Percentiles rank a stretch among this genome's conserved stretches.
These are phyloP conservation scores for Centropristis striata DNA, from an alignment of 2,113 vertebrate species.

Conservation along the genomic window DNA sequence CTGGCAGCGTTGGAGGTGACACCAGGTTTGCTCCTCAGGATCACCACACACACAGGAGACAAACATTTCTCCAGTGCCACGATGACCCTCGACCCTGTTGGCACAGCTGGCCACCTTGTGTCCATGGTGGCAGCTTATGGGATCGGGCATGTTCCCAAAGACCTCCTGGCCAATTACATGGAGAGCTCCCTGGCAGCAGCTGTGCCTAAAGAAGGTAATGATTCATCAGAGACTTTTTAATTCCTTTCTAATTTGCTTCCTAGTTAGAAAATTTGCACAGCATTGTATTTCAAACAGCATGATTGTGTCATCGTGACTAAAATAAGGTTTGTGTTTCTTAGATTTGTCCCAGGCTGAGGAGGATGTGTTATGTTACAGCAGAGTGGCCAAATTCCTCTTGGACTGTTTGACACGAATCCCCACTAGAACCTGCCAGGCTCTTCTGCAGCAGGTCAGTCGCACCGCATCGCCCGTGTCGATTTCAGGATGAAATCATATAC, in stretches of 20 bases:
- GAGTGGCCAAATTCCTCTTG: constrained; percentile 81
- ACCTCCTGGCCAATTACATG: constrained; percentile 88
- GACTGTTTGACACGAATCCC: constrained; percentile 83
- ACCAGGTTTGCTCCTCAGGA: constrained; percentile 81
- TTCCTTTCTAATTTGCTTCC: not conserved
- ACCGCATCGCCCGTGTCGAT: not conserved
- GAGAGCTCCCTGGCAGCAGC: constrained; percentile 80
- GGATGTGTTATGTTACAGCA: constrained; percentile 67
- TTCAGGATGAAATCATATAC: not conserved
- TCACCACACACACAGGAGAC: constrained; percentile 80
- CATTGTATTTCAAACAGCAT: not conserved
- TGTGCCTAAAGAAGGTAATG: constrained; percentile 79
- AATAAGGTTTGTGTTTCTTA: constrained; percentile 46
- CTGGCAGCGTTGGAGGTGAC: constrained; percentile 82
- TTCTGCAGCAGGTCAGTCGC: constrained; percentile 82
- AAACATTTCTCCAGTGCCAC: constrained; percentile 79
- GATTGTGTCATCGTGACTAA: not conserved
- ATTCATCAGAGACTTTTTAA: not conserved
- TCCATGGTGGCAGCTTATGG: constrained; percentile 85
- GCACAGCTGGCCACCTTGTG: constrained; percentile 85
- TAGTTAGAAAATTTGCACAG: not conserved
- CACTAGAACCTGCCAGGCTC: constrained; percentile 79
- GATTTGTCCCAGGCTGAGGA: constrained; percentile 76
- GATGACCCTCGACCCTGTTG: constrained; percentile 69
- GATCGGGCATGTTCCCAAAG: constrained; percentile 79